These are phyloP conservation scores for Galbula dea DNA, from an alignment of 2,113 vertebrate species.

Conservation along the genomic window DNA sequence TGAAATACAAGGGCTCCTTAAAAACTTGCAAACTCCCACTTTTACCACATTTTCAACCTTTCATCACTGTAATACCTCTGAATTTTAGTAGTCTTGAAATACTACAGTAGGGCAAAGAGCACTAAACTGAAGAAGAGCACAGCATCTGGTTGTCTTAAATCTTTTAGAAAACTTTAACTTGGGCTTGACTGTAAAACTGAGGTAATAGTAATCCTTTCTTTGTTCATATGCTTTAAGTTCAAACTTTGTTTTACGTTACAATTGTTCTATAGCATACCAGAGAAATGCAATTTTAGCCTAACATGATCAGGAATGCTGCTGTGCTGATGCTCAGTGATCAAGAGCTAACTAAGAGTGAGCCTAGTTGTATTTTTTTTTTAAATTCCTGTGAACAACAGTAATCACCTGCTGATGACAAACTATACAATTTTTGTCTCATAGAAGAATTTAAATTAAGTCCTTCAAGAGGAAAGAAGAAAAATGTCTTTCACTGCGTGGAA, in stretches of 20 bases:
- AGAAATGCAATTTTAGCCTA: background rate
- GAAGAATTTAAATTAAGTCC: background rate
- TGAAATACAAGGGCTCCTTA: background rate
- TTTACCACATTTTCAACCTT: background rate
- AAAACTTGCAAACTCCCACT: background rate
- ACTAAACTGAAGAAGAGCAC: background rate
- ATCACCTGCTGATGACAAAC: background rate
- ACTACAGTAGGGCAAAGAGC: background rate
- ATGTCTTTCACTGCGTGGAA: slow-evolving; percentile 1
- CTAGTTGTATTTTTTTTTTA: background rate
- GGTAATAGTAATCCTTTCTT: background rate
- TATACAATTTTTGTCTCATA: background rate
- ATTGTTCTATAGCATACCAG: background rate
- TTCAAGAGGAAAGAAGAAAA: slow-evolving; percentile 51
- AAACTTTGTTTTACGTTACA: background rate
- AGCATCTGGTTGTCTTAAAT: background rate
- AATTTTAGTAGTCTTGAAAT: background rate
- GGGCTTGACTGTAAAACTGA: background rate
- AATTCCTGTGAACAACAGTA: background rate
- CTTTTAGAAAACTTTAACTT: background rate
- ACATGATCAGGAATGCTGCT: background rate
- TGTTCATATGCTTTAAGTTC: background rate
- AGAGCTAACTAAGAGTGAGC: background rate
- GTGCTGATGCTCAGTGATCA: background rate
- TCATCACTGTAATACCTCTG: background rate